phyloP scores from a whole-genome alignment of 1,140 invertebrate species.

The Mamestra configurata region DNA sequence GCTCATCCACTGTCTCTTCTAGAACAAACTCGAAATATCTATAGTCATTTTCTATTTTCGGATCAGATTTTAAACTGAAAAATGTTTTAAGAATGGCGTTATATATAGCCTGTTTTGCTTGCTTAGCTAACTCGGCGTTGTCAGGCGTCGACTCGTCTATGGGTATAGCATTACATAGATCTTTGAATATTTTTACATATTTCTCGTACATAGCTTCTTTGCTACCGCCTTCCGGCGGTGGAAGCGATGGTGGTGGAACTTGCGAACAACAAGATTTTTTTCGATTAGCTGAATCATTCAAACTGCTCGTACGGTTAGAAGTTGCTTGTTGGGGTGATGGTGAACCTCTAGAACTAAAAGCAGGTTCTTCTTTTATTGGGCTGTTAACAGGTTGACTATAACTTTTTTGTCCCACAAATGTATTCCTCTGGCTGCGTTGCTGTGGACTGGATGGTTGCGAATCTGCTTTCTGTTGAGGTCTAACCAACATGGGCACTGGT shows the following conservation, averaged over 20 bases:
- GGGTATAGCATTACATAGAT: conserved; percentile 7
- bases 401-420: background rate
- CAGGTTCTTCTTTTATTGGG: too few species aligned
- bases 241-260: background rate
- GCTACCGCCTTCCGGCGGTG: background rate
- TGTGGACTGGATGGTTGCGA: background rate
- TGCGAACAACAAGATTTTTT: background rate
- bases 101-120: conserved; percentile 18
- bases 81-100: conserved; percentile 37
- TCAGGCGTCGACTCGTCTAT: background rate
- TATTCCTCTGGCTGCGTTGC: too few species aligned
- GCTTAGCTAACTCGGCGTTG: conserved; percentile 1
- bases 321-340: background rate
- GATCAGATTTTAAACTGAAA: conserved; percentile 34
- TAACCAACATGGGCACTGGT: conserved; percentile 19
- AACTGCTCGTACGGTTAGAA: background rate
- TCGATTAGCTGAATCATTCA: background rate
- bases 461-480: background rate
- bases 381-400: background rate
- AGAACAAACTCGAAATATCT: conserved; percentile 31
- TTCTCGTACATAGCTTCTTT: conserved; percentile 29
- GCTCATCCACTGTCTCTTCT: conserved; percentile 18
- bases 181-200: conserved; percentile 15
- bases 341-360: too few species aligned
- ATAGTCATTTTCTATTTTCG: conserved; percentile 26